Evolutionary conservation across 2,797 vertebrate species (phyloP).

Genomic region (Hypotaenidia okinawae): DNA sequence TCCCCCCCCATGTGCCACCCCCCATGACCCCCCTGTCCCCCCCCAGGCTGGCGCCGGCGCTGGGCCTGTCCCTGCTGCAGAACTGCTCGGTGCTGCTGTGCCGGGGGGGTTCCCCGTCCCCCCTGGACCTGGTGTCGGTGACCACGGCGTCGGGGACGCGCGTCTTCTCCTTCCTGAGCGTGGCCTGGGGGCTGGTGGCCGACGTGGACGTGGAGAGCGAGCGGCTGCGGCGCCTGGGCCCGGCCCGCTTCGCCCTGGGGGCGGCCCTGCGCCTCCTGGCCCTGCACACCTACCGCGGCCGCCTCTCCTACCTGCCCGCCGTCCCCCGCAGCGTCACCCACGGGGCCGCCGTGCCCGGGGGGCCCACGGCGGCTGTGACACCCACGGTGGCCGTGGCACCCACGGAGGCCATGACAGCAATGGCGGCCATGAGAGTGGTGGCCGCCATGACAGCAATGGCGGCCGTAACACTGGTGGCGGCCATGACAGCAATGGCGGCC

Average conservation of each 20-base stretch:
- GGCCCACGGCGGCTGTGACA: no score
- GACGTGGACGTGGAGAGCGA: constrained; percentile 97
- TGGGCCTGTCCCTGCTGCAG: constrained; percentile 89
- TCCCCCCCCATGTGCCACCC: no score
- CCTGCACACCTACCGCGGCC: constrained; percentile 90
- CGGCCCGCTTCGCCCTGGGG: constrained; percentile 90
- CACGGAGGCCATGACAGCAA: no score
- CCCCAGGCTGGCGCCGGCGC: constrained; percentile 87
- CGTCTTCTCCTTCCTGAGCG: constrained; percentile 91
- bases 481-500: no score
- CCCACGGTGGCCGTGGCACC: no score
- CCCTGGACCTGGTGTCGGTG: constrained; percentile 92
- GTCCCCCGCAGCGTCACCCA: constrained; percentile 82
- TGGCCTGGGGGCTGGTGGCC: constrained; percentile 94
- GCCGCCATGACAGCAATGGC: no score
- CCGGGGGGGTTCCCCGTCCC: constrained; percentile 83
- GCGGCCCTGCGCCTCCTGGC: constrained; percentile 88
- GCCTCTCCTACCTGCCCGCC: constrained; percentile 88
- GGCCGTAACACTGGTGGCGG: no score
- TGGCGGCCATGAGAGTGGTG: no score
- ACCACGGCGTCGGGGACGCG: constrained; percentile 81
- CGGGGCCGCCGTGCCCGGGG: no score
- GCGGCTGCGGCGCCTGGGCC: constrained; percentile 88
- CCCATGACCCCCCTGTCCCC: no score
- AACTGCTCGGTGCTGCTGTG: constrained; percentile 93